Base-by-base conservation (phyloP, 1,140 invertebrate species). In the Diorhabda sublineata region DNA sequence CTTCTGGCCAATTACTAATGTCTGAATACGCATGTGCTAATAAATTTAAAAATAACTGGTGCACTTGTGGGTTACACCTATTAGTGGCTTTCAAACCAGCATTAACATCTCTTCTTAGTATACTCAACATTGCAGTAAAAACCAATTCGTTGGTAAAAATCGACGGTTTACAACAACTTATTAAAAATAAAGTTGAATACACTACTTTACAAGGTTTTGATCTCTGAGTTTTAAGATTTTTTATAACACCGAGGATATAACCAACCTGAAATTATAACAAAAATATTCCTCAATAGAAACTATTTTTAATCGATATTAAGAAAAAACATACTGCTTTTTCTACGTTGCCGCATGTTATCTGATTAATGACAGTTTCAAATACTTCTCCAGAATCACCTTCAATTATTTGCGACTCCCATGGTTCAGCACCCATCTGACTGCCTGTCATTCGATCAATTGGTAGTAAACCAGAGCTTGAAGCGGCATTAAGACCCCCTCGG, bases 31-130 rank as follows among this genome's bases (percentile, higher is more conserved):
- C 92, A 70, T 89, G 85, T 79, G 92, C 87, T 11, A 98, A 82
- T 70, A 98, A 84, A 84, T 95, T 97, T 66, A 93, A 91, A 47
- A 92, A 91, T 7, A 97, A 80, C 8, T 96, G 90, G 70, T 93
- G 90, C n/a, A 93, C 88, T 45, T 92, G 81, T 2, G 90, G 86
- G 81, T 94, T 96, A n/a, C 75, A 79, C 81, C 95, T 95, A 69
- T 85, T 87, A 74, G 90, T 90, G 68, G 92, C 91, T 74, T 83
- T 86, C 73, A 87, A 80, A 9, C 90, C 82, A 67, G 89, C 87
- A 80, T 83, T 89, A 81, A 85, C 82, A 74, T 97, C 94, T 58
- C 92, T 83, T 75, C 92, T 91, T 59, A 98, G 81, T n/a, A 96
- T 82, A 42, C 91, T 93, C 65, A 93, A 89, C 3, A 98, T 83